Evolutionary conservation across 2,113 vertebrate species (phyloP), one percentile per base, ranked within the genome.

Genomic region (Anser brachyrhynchus): DNA sequence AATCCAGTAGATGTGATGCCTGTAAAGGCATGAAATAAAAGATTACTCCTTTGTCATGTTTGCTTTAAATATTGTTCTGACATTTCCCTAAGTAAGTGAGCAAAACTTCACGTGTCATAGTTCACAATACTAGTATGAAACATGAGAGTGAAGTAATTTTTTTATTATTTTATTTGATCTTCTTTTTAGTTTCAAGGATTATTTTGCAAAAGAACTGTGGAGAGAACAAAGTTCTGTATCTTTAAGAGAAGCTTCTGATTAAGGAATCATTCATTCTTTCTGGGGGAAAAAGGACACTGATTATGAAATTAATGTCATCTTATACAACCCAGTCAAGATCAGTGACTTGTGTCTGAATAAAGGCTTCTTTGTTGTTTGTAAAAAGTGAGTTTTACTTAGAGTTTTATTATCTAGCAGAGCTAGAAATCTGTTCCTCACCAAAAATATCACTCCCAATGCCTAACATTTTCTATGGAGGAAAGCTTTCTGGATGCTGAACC

Each of bases 241-340:
- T 94, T 89, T 82, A 90, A 83, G 29, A 65, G 71, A 93, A 84
- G 26, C 11, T 73, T 19, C 69, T 71, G 10, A 46, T 28, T 70
- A 59, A 52, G 26, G 81, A 86, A 84, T 88, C 46, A 67, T 92
- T 96, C 20, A 4, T 62, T 77, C 26, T 85, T 90, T 87, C 55
- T 70, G 65, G 37, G n/a, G 46, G 69, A 93, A 86, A 62, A 92
- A 81, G 6, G 64, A 88, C 23, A 76, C 73, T 9, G n/a, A 81
- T 86, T 76, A 84, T 66, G 35, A 95, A 96, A 97, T 83, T 93
- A 92, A 82, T 89, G 57, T 41, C 52, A 43, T 91, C 20, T 91
- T 93, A 67, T 62, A 85, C 66, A 37, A 62, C 10, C 21, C 35
- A 62, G 59, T 87, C 61, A 39, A 74, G 66, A 89, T 82, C 72